These are phyloP conservation scores for Rhipidura dahli DNA, from an alignment of 2,113 vertebrate genomes.

Conservation along the genomic window DNA sequence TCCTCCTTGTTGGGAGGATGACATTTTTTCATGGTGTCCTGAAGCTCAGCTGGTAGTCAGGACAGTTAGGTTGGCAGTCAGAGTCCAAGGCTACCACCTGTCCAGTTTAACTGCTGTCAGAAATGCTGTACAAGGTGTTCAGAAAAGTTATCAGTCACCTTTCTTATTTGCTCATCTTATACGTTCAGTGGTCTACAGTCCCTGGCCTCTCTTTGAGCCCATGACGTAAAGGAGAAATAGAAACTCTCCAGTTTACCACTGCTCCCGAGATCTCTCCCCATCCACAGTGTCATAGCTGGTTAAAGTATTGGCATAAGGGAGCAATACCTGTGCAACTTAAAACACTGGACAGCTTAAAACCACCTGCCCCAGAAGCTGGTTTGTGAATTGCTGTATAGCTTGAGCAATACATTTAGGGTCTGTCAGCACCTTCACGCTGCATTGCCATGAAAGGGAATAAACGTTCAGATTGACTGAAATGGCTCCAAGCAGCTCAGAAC, in stretches of 20 bases:
- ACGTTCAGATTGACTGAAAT: conserved; percentile 21
- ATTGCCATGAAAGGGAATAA: conserved; percentile 9
- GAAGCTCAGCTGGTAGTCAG: background rate
- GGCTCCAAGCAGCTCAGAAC: conserved; percentile 10
- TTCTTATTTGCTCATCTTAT: background rate
- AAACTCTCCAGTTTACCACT: background rate
- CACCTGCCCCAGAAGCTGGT: background rate
- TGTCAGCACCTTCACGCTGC: background rate
- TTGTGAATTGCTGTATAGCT: background rate
- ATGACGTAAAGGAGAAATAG: background rate
- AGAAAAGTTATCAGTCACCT: background rate
- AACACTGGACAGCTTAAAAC: background rate
- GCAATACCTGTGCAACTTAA: background rate
- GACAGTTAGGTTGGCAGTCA: background rate
- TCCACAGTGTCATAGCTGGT: background rate
- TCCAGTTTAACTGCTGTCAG: background rate
- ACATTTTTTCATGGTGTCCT: background rate
- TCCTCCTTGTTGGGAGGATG: background rate
- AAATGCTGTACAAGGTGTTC: background rate
- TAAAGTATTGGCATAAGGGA: background rate
- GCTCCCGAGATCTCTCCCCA: background rate
- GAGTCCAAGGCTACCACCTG: background rate
- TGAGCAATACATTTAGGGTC: background rate
- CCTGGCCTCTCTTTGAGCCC: background rate
- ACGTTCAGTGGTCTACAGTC: rapidly evolving